A percentile compares a stretch with the other conserved stretches of the same genome.
phyloP scores from a whole-genome alignment of 2,888 invertebrate species.

The Himalopsyche anomala region DNA sequence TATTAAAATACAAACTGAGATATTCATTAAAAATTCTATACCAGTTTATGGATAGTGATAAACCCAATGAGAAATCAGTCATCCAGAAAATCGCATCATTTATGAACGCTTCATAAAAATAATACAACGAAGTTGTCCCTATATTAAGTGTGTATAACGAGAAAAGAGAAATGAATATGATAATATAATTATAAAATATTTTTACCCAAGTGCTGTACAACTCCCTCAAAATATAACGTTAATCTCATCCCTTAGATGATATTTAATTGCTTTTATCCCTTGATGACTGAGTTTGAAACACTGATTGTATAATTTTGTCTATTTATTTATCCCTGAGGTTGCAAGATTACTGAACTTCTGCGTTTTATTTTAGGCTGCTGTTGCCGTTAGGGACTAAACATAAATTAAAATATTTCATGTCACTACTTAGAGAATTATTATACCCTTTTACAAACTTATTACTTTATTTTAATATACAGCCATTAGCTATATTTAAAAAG shows the following conservation, averaged over 20 bases:
- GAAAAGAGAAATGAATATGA: neutral
- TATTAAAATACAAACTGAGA: neutral
- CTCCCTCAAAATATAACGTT: neutral
- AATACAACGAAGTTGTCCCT: neutral
- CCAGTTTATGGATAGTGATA: neutral
- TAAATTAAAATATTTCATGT: conserved; percentile 3
- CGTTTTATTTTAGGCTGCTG: neutral
- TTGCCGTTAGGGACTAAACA: neutral
- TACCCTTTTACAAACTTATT: neutral
- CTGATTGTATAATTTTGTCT: conserved; percentile 18
- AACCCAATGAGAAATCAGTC: neutral
- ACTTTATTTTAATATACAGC: neutral
- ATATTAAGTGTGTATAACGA: neutral
- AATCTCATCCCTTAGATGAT: neutral
- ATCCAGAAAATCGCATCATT: neutral
- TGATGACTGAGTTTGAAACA: neutral
- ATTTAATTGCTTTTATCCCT: conserved; percentile 9
- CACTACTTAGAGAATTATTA: neutral
- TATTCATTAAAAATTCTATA: neutral
- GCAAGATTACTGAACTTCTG: conserved; percentile 12
- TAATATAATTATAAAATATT: neutral
- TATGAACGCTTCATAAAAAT: neutral
- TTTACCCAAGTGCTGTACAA: neutral
- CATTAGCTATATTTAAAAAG: neutral
- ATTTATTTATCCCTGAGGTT: conserved; percentile 12